phyloP scores from a whole-genome alignment of 2,888 invertebrate genomes.

The Eristalis intricaria region DNA sequence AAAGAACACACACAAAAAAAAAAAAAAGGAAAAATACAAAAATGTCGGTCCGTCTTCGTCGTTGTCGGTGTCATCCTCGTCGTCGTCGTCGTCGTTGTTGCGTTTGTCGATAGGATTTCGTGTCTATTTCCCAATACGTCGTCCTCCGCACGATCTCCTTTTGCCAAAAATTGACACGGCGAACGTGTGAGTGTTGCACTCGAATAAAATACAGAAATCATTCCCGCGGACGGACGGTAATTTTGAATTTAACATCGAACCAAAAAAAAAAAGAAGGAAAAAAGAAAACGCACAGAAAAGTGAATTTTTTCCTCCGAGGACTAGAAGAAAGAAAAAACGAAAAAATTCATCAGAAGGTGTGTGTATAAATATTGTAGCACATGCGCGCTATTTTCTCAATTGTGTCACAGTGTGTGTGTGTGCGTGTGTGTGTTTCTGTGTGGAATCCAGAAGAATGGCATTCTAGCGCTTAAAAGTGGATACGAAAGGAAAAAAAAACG shows the following conservation, averaged over 20 bases:
- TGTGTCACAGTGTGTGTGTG: conserved; percentile 35
- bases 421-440: conserved; percentile 25
- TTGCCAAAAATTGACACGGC: too few relatives aligned
- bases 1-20: conserved; percentile 8
- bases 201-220: not conserved
- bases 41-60: conserved; percentile 68
- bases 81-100: conserved; percentile 63
- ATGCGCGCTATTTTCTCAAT: conserved; percentile 52
- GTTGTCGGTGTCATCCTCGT: conserved; percentile 67
- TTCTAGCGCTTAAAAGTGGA: conserved; percentile 66
- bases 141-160: not conserved
- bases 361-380: conserved; percentile 71
- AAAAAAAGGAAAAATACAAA: conserved; percentile 36
- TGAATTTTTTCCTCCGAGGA: conserved; percentile 20
- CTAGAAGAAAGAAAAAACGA: conserved; percentile 49
- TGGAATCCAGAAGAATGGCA: conserved; percentile 67
- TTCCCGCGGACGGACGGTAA: conserved; percentile 21
- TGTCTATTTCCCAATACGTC: conserved; percentile 6
- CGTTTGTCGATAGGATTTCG: conserved; percentile 52
- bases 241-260: not conserved
- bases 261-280: not conserved
- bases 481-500: conserved; percentile 12
- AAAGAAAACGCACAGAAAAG: conserved; percentile 13
- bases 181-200: too few relatives aligned
- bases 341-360: conserved; percentile 66